A percentile compares a stretch with the other conserved stretches of the same genome.
phyloP scores from a whole-genome alignment of 2,113 vertebrate genomes.

The Pundamilia nyererei region DNA sequence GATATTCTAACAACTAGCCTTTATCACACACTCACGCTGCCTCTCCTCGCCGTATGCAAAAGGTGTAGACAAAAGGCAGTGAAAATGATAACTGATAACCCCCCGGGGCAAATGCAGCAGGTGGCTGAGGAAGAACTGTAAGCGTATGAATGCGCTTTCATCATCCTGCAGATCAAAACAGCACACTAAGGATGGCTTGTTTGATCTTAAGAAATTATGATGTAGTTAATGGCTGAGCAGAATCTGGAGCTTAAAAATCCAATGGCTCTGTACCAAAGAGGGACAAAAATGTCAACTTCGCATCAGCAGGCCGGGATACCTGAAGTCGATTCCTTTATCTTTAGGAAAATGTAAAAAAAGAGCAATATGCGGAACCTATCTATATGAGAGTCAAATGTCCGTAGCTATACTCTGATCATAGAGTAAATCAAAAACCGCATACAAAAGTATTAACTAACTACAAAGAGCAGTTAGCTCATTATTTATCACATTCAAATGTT shows the following conservation, averaged over 20 bases:
- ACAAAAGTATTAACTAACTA: neutral
- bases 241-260: neutral
- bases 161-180: slow-evolving; percentile 4
- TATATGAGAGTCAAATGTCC: neutral
- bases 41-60: neutral
- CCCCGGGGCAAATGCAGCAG: neutral
- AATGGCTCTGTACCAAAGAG: neutral
- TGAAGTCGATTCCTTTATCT: neutral
- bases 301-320: neutral
- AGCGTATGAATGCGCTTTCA: slow-evolving; percentile 10
- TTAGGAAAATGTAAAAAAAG: neutral
- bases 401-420: neutral
- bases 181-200: neutral
- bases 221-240: neutral
- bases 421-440: neutral
- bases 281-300: neutral
- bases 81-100: slow-evolving; percentile 29
- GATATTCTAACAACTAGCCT: slow-evolving; percentile 13
- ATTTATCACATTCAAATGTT: neutral
- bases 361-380: neutral
- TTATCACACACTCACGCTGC: neutral
- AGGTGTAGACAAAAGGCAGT: neutral
- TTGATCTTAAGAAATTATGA: neutral
- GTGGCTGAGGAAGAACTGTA: slow-evolving; percentile 13
- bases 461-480: neutral